Evolutionary conservation across 2,888 invertebrate species (phyloP).

Genomic region (Perithous albicinctus): DNA sequence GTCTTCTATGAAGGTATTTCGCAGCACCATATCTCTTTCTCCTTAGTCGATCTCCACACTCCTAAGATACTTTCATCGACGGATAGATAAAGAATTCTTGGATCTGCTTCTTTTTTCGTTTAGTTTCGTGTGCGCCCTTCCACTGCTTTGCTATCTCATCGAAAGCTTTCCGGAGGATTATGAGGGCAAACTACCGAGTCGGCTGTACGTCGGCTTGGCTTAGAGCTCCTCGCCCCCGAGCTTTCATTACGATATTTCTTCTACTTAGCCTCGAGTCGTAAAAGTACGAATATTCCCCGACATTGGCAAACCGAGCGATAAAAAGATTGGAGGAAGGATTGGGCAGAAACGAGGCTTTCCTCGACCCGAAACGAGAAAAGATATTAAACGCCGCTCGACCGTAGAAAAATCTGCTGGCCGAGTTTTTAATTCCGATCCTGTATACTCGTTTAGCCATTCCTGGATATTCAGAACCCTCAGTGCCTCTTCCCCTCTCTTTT

Average conservation of each 20-base stretch:
- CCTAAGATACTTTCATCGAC: constrained; percentile 20
- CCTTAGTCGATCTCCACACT: not conserved
- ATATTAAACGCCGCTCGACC: constrained; percentile 63
- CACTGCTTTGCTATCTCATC: constrained; percentile 40
- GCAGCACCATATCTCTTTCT: not conserved
- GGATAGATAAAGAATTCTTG: constrained; percentile 28
- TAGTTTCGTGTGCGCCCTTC: not conserved
- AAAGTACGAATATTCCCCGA: constrained; percentile 52
- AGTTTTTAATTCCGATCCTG: constrained; percentile 50
- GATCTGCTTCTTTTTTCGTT: constrained; percentile 43
- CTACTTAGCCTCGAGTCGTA: constrained; percentile 46
- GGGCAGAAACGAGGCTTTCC: constrained; percentile 28
- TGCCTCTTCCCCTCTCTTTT: constrained; percentile 1
- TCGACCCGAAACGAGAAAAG: constrained; percentile 58
- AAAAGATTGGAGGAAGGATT: constrained; percentile 23
- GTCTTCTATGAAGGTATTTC: not conserved
- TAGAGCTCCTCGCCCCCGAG: not conserved
- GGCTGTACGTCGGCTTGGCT: constrained; percentile 26
- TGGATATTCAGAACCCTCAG: not conserved
- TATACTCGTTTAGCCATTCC: constrained; percentile 47
- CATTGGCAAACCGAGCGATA: constrained; percentile 43
- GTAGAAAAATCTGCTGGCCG: constrained; percentile 58
- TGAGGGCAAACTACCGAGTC: constrained; percentile 40
- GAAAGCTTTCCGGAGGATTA: constrained; percentile 52
- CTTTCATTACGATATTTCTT: constrained; percentile 62